Evolutionary conservation across 2,888 invertebrate genomes (phyloP), one percentile per base, ranked within the genome.

Genomic region (Phoronis australis): DNA sequence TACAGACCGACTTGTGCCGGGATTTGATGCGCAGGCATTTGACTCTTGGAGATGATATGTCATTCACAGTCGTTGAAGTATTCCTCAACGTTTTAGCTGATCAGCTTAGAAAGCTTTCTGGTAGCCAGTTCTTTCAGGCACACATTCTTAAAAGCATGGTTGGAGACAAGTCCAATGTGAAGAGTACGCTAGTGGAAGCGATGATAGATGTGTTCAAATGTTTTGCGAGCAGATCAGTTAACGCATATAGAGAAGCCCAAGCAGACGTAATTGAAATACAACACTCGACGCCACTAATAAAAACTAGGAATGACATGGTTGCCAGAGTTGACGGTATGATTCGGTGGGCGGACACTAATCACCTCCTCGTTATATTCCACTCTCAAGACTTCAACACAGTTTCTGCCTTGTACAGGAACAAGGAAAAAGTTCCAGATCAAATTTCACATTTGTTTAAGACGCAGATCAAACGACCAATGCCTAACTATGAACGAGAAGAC

Each of bases 71-170:
- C 21, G 45, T 62, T 1, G 48, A 56, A 21, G 55, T 52, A 9
- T 61, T 61, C 31, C 6, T 64, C 1, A 52, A 57, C 47, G 57
- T 64, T n/a, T 48, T 64, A 23, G 56, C 62, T n/a, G 62, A 64
- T 42, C 63, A 65, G 42, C 42, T 65, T n/a, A 65, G 62, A 27
- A 65, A 60, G 45, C 47, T 64, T 40, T 56, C 60, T 4, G 43
- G 52, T 12, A 65, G 62, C 49, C 40, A 54, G 12, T 65, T 58
- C 45, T 64, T 64, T 31, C 47, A 50, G 26, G 49, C 42, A 39
- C 24, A 43, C 45, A 53, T 42, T 42, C 42, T 59, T 6, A 12
- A 24, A 2, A 50, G 37, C 18, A 54, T 52, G 42, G 31, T 49
- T 38, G 51, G 53, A 38, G 37, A 47, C 47, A 42, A 48, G 4